A percentile compares a stretch with the other conserved stretches of the same genome.
These are phyloP conservation scores for Idaea dimidiata DNA, from an alignment of 2,888 invertebrate species.

Conservation along the genomic window DNA sequence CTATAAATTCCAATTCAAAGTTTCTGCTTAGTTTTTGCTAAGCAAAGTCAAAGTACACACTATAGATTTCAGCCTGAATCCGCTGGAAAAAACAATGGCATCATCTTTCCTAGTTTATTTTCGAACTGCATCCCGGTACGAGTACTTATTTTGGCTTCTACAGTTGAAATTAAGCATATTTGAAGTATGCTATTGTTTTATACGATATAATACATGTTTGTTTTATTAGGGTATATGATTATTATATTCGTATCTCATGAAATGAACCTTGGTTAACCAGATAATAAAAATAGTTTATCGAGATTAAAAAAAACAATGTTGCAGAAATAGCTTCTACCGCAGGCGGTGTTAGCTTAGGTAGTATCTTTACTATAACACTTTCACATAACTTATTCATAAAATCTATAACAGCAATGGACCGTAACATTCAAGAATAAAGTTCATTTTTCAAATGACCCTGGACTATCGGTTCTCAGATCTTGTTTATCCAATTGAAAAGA, in stretches of 20 bases:
- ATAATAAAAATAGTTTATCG: neutral
- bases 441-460: conserved; percentile 11
- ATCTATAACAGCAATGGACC: neutral
- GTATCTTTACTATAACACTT: conserved; percentile 10
- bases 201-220: too few relatives aligned
- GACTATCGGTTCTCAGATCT: conserved; percentile 34
- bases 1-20: too few relatives aligned
- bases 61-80: too few relatives aligned
- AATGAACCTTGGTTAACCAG: neutral
- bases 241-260: neutral
- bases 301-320: neutral
- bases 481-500: conserved; percentile 60
- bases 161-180: too few relatives aligned
- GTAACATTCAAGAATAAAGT: neutral
- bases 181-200: too few relatives aligned
- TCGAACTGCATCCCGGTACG: too few relatives aligned
- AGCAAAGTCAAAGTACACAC: too few relatives aligned
- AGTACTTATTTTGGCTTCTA: too few relatives aligned
- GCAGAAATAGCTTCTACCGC: neutral
- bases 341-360: neutral
- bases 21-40: too few relatives aligned
- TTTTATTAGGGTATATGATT: too few relatives aligned
- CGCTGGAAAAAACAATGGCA: too few relatives aligned
- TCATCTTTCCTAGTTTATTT: too few relatives aligned
- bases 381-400: conserved; percentile 20